Evolutionary conservation across 2,113 vertebrate genomes (phyloP).

Genomic region (Anhinga anhinga): DNA sequence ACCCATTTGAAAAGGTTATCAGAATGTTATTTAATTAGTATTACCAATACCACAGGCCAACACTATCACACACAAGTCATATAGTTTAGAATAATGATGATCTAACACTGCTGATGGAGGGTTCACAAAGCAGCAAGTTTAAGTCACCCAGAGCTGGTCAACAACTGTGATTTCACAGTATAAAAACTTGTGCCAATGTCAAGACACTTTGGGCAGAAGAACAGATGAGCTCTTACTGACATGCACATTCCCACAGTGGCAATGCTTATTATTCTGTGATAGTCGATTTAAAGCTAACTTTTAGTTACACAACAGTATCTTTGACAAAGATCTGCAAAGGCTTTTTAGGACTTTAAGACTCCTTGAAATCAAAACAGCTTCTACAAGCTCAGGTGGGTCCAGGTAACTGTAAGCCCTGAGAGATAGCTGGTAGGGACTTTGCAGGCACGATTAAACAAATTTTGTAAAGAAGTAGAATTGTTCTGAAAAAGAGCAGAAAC

Average conservation of each 20-base stretch:
- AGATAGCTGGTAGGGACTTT: not conserved
- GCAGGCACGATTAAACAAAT: not conserved
- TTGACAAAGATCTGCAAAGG: not conserved
- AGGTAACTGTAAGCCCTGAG: fast-evolving
- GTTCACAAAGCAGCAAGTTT: not conserved
- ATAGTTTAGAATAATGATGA: not conserved
- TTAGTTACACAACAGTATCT: not conserved
- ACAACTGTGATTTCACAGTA: not conserved
- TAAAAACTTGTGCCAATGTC: not conserved
- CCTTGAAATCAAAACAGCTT: not conserved
- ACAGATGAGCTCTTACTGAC: not conserved
- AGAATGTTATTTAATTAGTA: not conserved
- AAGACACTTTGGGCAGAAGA: not conserved
- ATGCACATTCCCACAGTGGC: not conserved
- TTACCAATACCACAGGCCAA: not conserved
- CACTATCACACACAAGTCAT: not conserved
- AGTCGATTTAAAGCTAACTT: not conserved
- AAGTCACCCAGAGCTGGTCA: not conserved
- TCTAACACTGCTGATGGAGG: not conserved
- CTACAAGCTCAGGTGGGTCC: not conserved
- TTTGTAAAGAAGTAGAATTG: not conserved
- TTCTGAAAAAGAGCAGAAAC: not conserved
- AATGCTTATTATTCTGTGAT: not conserved
- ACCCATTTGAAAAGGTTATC: not conserved
- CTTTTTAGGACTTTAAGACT: not conserved